Conservation (phyloP, 2,797 vertebrate genomes). For the Loriculus beryllinus region DNA sequence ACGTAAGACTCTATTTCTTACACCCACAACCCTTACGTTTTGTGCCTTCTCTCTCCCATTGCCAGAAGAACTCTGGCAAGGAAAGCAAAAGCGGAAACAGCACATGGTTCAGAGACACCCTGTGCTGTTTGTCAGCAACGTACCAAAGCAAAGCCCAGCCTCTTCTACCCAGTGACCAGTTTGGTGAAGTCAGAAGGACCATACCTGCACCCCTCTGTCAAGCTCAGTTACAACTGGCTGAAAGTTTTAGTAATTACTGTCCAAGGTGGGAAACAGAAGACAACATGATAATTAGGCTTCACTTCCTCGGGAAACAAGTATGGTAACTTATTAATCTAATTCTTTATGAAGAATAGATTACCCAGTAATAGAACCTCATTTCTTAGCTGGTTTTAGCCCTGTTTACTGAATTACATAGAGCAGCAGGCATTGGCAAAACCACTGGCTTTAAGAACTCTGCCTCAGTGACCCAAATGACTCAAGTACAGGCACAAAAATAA, state of each 20-base stretch:
- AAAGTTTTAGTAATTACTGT: not conserved
- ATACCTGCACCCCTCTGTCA: not conserved
- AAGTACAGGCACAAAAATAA: not conserved
- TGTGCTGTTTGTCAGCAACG: not conserved
- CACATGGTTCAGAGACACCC: rapidly evolving
- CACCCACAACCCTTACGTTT: not conserved
- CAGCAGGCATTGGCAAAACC: not conserved
- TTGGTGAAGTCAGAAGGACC: not conserved
- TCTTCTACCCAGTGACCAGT: not conserved
- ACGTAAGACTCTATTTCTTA: not conserved
- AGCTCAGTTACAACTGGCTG: not conserved
- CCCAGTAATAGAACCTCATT: not conserved
- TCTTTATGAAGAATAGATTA: not conserved
- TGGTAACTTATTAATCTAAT: not conserved
- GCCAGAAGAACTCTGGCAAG: not conserved
- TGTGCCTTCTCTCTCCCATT: not conserved
- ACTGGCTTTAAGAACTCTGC: not conserved
- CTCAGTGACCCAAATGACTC: not conserved
- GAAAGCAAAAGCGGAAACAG: not conserved
- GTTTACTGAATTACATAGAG: not conserved
- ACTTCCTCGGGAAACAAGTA: not conserved
- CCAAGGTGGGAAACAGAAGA: not conserved
- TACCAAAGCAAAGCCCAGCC: not conserved
- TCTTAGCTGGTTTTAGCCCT: not conserved
- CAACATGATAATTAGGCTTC: not conserved